phyloP scores from a whole-genome alignment of 2,797 vertebrate species.

The Pterois miles region DNA sequence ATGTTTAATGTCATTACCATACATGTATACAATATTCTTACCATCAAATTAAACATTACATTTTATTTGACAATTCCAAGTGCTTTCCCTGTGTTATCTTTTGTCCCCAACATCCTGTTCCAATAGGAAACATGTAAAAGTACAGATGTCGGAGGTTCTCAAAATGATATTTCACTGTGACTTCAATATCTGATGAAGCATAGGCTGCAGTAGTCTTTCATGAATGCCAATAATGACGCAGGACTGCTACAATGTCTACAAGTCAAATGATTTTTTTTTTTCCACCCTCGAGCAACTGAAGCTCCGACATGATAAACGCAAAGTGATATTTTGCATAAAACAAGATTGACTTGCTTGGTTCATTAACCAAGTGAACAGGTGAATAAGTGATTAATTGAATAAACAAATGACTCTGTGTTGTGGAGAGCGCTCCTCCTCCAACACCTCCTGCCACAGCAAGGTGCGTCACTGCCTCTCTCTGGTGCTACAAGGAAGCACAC shows the following conservation, averaged over 20 bases:
- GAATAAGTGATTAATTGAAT: conserved; percentile 69
- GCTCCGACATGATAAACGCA: conserved; percentile 43
- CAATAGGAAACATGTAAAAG: neutral
- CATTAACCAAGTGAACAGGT: conserved; percentile 63
- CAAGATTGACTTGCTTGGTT: conserved; percentile 63
- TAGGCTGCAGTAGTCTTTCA: conserved; percentile 8
- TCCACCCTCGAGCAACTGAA: conserved; percentile 9
- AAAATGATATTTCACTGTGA: conserved; percentile 24
- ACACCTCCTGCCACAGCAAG: conserved; percentile 49
- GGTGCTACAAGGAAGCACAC: conserved; percentile 72
- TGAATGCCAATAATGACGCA: conserved; percentile 26
- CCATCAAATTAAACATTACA: neutral
- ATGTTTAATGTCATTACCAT: neutral
- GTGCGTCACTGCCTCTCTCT: conserved; percentile 83
- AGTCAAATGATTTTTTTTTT: conserved; percentile 4
- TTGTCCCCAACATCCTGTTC: neutral
- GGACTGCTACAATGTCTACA: conserved; percentile 2
- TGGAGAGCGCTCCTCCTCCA: conserved; percentile 17
- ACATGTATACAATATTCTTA: neutral
- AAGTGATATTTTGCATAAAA: conserved; percentile 61
- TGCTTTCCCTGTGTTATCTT: neutral
- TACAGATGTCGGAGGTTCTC: neutral
- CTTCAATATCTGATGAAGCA: conserved; percentile 30
- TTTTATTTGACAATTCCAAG: neutral
- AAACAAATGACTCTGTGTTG: conserved; percentile 48